Evolutionary conservation across 1,140 invertebrate species (phyloP).

Genomic region (Lepidotrigona ventralis): DNA sequence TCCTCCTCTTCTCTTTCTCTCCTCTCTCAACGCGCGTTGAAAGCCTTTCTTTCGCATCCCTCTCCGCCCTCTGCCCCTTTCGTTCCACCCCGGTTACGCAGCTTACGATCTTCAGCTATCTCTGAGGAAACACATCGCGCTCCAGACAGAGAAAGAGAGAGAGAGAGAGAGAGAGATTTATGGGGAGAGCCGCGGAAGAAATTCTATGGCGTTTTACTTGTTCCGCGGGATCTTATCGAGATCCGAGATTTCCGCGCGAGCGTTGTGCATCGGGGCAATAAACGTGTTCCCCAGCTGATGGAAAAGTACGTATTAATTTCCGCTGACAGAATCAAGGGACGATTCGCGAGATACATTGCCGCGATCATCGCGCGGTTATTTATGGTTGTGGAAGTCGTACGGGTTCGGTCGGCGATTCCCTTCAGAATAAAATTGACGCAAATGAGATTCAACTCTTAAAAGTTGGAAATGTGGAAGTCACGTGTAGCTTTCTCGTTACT

Average conservation of each 20-base stretch:
- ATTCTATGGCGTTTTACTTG: slow-evolving; percentile 43
- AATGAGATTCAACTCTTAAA: not conserved
- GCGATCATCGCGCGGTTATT: too few relatives aligned
- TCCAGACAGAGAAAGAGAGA: not conserved
- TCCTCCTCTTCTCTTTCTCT: not conserved
- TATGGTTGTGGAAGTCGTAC: too few relatives aligned
- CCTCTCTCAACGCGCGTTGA: not conserved
- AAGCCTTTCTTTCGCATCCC: not conserved
- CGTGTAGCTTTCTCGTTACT: not conserved
- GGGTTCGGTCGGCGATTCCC: not conserved
- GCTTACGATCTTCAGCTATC: slow-evolving; percentile 54
- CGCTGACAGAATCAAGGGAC: not conserved
- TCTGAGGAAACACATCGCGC: slow-evolving; percentile 50
- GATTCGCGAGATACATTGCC: not conserved
- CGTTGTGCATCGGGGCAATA: slow-evolving; percentile 1
- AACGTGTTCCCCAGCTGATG: slow-evolving; percentile 18
- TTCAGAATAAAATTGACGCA: not conserved
- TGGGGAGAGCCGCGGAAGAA: slow-evolving; percentile 49
- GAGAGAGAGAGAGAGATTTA: slow-evolving; percentile 38
- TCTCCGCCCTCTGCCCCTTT: not conserved
- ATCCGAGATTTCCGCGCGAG: slow-evolving; percentile 22
- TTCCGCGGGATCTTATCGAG: slow-evolving; percentile 53
- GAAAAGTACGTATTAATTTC: slow-evolving; percentile 23
- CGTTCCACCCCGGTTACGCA: slow-evolving; percentile 36
- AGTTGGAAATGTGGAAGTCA: too few relatives aligned